Evolutionary conservation across 2,113 vertebrate genomes (phyloP).

Genomic region (Rhegmatorhina hoffmannsi): DNA sequence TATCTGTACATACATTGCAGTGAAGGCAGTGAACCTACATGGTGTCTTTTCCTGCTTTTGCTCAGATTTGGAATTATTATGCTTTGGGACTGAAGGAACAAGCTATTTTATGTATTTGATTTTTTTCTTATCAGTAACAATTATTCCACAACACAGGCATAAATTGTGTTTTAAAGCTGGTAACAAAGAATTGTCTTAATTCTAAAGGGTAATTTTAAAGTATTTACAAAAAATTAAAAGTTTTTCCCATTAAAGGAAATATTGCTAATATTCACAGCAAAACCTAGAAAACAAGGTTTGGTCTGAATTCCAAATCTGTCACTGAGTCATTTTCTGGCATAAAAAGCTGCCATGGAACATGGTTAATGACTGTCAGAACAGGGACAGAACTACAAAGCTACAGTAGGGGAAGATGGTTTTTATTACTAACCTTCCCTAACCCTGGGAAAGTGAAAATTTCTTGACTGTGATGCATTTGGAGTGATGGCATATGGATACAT

Average conservation of each 20-base stretch:
- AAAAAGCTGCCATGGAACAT: not conserved
- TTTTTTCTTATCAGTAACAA: not conserved
- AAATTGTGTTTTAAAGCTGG: not conserved
- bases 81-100: not conserved
- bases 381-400: not conserved
- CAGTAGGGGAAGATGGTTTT: not conserved
- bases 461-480: not conserved
- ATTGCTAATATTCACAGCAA: not conserved
- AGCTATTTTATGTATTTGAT: not conserved
- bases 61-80: not conserved
- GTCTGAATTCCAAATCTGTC: not conserved
- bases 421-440: not conserved
- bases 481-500: not conserved
- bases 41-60: not conserved
- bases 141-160: not conserved
- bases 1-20: not conserved
- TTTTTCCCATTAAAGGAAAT: not conserved
- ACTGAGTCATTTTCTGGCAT: not conserved
- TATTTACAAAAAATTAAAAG: not conserved
- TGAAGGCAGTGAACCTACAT: not conserved
- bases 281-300: not conserved
- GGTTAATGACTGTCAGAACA: not conserved
- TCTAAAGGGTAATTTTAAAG: not conserved
- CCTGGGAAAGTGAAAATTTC: slow-evolving; percentile 2
- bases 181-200: not conserved